These are phyloP conservation scores for Harpalus rufipes DNA, from an alignment of 2,888 invertebrate species.

Conservation along the genomic window DNA sequence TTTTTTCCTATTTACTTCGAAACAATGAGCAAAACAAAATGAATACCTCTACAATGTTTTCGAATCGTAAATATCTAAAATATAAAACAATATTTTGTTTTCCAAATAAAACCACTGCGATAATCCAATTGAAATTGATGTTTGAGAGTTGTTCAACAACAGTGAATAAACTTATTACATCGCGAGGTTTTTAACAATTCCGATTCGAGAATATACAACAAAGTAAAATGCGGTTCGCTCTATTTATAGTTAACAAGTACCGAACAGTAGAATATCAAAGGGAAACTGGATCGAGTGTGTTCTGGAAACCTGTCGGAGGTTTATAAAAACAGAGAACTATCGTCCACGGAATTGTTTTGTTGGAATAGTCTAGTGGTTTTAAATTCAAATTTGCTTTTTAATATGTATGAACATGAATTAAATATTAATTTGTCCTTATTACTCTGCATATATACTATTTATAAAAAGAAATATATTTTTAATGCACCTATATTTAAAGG, in stretches of 20 bases:
- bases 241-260: slow-evolving; percentile 47
- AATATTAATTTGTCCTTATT: not conserved
- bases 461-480: not conserved
- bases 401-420: not conserved
- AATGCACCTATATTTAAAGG: too few relatives aligned
- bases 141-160: slow-evolving; percentile 36
- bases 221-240: slow-evolving; percentile 28
- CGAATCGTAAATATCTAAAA: not conserved
- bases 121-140: slow-evolving; percentile 29
- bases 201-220: slow-evolving; percentile 1
- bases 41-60: not conserved
- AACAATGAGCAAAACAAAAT: not conserved
- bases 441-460: not conserved
- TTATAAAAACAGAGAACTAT: slow-evolving; percentile 25
- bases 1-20: not conserved
- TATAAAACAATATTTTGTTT: not conserved
- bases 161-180: slow-evolving; percentile 30
- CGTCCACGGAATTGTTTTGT: not conserved
- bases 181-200: slow-evolving; percentile 13
- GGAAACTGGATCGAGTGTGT: slow-evolving; percentile 22
- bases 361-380: not conserved
- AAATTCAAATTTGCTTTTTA: not conserved
- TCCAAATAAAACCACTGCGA: not conserved
- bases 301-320: slow-evolving; percentile 23
- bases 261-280: slow-evolving; percentile 40